Base-by-base conservation (phyloP, 2,797 vertebrate species). In the Acanthurus leucopareius region DNA sequence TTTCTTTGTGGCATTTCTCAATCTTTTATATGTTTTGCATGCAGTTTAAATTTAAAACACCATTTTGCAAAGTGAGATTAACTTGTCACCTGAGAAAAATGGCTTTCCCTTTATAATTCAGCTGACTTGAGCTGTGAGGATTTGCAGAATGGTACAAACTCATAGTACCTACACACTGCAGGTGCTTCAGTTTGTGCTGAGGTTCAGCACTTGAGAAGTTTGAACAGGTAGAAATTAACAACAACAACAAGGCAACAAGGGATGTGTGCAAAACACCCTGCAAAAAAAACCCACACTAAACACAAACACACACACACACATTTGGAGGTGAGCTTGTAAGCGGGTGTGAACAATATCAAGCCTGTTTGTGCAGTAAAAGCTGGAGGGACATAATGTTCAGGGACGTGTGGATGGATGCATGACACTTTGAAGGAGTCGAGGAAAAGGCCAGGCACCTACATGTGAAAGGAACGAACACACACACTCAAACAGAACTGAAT, bases 301-400 rank as follows among this genome's bases (percentile, higher is more conserved):
- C 38, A 47, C 42, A 32, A 20, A 51, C 2, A 25, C 48, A 58
- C 47, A 52, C 28, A 60, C 19, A 20, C 19, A 28, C 52, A 19
- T 0, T 35, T 14, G 35, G 54, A 25, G 51, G 44, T 70, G 60
- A 32, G 57, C 73, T 20, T 14, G 69, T 58, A 51, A 44, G 69
- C 54, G 32, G 49, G 61, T 69, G 75, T 59, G 25, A 61, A 82
- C 61, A 35, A 20, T 28, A 71, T 64, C 73, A 74, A 64, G 71
- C 56, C 65, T 67, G 74, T 19, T 28, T 54, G 25, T 32, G 60
- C 60, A 38, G 68, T 44, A 47, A 74, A 77, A 69, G 19, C 74
- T 64, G 72, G 45, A 47, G 38, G 69, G 68, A 86, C 82, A 77
- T 61, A 40, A 86, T 72, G 84, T 77, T 77, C 75, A 61, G 63